Evolutionary conservation across 2,797 vertebrate genomes (phyloP).

Genomic region (Okamejei kenojei): DNA sequence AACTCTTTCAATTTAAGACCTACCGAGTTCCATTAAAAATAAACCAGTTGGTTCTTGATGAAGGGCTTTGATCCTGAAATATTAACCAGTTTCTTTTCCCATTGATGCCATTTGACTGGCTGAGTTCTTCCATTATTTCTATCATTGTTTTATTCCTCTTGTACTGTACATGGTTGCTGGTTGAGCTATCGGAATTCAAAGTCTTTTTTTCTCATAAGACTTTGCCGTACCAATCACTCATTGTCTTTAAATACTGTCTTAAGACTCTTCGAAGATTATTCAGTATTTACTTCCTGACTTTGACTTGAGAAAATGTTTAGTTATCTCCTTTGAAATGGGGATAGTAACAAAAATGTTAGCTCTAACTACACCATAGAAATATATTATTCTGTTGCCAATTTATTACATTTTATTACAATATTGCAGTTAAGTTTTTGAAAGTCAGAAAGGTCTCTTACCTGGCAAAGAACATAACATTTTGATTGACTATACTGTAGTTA

Average conservation of each 20-base stretch:
- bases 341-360: not conserved
- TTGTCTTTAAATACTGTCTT: not conserved
- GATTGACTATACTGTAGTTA: not conserved
- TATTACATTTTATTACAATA: not conserved
- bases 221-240: not conserved
- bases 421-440: not conserved
- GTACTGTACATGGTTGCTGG: not conserved
- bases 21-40: not conserved
- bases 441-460: not conserved
- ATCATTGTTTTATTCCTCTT: no score
- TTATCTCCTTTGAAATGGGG: not conserved
- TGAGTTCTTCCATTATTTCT: no score
- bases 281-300: not conserved
- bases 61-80: no score
- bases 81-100: no score
- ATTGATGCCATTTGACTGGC: no score
- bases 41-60: no score
- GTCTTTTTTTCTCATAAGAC: not conserved
- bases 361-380: no score
- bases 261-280: not conserved
- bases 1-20: not conserved
- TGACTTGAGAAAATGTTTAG: not conserved
- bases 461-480: not conserved
- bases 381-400: not conserved
- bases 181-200: not conserved